Evolutionary conservation across 1,140 invertebrate genomes (phyloP), one percentile per base, ranked within the genome.

Genomic region (Acromyrmex heyeri): DNA sequence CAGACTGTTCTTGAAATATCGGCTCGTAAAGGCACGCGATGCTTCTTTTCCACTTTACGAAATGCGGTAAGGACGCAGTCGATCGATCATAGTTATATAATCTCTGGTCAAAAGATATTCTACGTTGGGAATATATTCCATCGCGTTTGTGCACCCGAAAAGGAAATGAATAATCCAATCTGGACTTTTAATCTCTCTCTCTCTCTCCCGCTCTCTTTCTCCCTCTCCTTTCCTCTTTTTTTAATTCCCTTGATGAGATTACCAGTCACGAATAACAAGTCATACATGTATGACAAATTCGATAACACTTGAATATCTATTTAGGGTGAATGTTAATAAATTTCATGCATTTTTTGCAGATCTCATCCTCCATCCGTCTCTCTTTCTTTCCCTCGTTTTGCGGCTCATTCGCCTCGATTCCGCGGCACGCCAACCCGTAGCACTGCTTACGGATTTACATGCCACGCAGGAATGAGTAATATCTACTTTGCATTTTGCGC

Each of bases 401-500:
- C 57, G 50, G 55, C 34, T 81, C 72, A 34, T 75, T 61, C 38
- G 21, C 50, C 62, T 24, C 21, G 48, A 55, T 70, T 27, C 24
- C 30, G 69, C 6, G 18, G 57, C 69, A 76, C 73, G 59, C 72
- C 70, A 69, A 7, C 6, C 21, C 21, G 38, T 50, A 69, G 65
- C 65, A 24, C 87, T 62, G 55, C 75, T 77, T 87, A 59, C 48
- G 69, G 65, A 89, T 90, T 90, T 90, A 86, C 83, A 91, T 72
- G 83, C 88, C 65, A 18, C 70, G 48, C 21, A 59, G 82, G 88
- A 92, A 92, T 93, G 87, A 88, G 78, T 91, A 93, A 93, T 91
- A 88, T 61, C 90, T 90, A 86, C 91, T 93, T 92, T 92, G 88
- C 92, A 93, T 92, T 91, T 93, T 89, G 90, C 90, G 88, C 92